Base-by-base conservation (phyloP, 1,140 invertebrate species). In the Physella acuta region DNA sequence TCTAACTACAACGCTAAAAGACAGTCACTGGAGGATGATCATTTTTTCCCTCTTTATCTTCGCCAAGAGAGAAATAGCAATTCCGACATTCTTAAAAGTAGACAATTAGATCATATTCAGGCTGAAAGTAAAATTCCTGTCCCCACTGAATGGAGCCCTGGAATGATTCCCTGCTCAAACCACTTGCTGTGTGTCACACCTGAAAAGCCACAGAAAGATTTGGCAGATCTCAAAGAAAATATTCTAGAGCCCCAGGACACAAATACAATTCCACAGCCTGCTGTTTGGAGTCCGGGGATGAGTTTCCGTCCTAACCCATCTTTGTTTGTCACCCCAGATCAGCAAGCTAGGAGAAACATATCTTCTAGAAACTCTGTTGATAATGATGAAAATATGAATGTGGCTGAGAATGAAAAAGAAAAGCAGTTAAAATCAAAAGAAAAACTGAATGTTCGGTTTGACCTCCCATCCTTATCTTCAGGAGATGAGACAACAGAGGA, bases 321-420 rank as follows among this genome's bases (percentile, higher is more conserved):
- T 33, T 34, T 77, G 8, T 61, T 68, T 65, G 61, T 77, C 14
- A 77, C 72, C 17, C 73, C 72, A 61, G 73, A 59, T 24, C n/a
- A 49, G 1, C 37, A n/a, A 24, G 44, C 3, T 51, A 64, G 33
- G n/a, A 61, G 24, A 37, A 28, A 3, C 2, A n/a, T n/a, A n/a
- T n/a, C n/a, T n/a, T 28, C 14, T 61, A 1, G 31, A 2, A 20
- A 44, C n/a, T 20, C 24, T 28, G 3, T 1, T 44, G 37, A 28
- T 17, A 2, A 49, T 51, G 44, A 63, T 36, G n/a, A n/a, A n/a
- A n/a, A n/a, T n/a, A n/a, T n/a, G n/a, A 61, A 11, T 24, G 20
- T 33, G 56, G 37, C 55, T 37, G 37, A 51, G 49, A 73, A 55
- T 71, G 36, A 44, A 68, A 33, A 59, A 2, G 33, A 36, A 39